A percentile compares a stretch with the other conserved stretches of the same genome.
phyloP scores from a whole-genome alignment of 2,113 vertebrate genomes.

The Craseonycteris thonglongyai region DNA sequence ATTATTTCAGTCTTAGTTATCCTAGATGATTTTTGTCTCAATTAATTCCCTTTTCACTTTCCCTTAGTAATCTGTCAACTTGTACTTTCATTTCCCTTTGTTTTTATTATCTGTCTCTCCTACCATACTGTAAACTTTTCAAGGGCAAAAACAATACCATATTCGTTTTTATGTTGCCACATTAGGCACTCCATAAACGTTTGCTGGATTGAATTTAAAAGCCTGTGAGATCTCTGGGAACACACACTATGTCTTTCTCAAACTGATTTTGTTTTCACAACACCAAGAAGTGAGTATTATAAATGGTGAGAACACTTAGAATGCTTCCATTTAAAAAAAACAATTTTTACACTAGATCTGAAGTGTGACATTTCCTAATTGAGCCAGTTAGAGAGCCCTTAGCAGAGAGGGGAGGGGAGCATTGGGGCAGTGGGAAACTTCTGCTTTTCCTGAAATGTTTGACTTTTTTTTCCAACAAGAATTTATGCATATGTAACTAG shows the following conservation, averaged over 20 bases:
- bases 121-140: neutral
- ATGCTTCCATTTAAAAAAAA: neutral
- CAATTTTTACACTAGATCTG: neutral
- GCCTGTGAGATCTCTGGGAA: neutral
- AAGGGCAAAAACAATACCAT: neutral
- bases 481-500: neutral
- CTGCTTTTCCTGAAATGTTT: neutral
- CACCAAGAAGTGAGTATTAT: neutral
- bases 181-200: neutral
- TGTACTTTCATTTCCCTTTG: neutral
- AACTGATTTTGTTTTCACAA: neutral
- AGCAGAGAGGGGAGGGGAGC: neutral
- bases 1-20: slow-evolving; percentile 9
- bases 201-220: slow-evolving; percentile 16
- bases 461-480: neutral
- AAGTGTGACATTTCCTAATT: neutral
- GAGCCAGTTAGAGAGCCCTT: neutral
- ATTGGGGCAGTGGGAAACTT: neutral
- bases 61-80: neutral
- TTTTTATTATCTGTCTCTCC: neutral
- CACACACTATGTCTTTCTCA: neutral
- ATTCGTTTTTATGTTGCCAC: neutral
- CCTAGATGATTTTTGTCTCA: neutral
- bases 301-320: neutral
- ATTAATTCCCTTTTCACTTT: neutral